Evolutionary conservation across 2,888 invertebrate genomes (phyloP), one percentile per base, ranked within the genome.

Genomic region (Empis stercorea): DNA sequence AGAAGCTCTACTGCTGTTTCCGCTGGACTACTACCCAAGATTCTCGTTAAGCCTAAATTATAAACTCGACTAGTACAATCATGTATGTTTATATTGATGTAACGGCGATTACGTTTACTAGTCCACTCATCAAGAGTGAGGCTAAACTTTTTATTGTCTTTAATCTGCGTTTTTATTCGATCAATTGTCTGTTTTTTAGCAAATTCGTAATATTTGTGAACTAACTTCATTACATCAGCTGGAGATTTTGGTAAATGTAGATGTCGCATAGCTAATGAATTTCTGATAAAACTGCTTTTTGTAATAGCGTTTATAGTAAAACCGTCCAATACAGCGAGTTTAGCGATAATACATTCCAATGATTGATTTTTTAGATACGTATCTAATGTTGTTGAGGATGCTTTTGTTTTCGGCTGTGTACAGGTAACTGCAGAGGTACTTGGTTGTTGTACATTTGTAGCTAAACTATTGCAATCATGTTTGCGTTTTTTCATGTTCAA

Each of bases 331-430:
- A n/a, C n/a, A n/a, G n/a, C n/a, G n/a, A n/a, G n/a, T n/a, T n/a
- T n/a, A n/a, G n/a, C n/a, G n/a, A n/a, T n/a, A n/a, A n/a, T n/a
- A n/a, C n/a, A n/a, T n/a, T n/a, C n/a, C 16, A 38, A 16, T 50
- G 52, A 52, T 50, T 52, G 48, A 51, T 52, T 50, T 50, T 52
- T 50, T 48, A 52, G 32, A 32, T 32, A 32, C 9, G 3, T 10
- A 32, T 32, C 32, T 32, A 32, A 32, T 32, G 32, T 32, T 13
- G 32, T 6, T 32, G 32, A 32, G 13, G 32, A 5, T 32, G 32
- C 4, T 32, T 32, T 32, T 32, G 9, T 32, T 32, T 32, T 32
- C 9, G 32, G 32, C 9, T 32, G 32, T 32, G 32, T 32, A 13
- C n/a, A n/a, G n/a, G n/a, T n/a, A n/a, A n/a, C n/a, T n/a, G n/a